A percentile compares a stretch with the other conserved stretches of the same genome.
These are phyloP conservation scores for Poecilobothrus nobilitatus DNA, from an alignment of 2,888 invertebrate genomes.

Conservation along the genomic window DNA sequence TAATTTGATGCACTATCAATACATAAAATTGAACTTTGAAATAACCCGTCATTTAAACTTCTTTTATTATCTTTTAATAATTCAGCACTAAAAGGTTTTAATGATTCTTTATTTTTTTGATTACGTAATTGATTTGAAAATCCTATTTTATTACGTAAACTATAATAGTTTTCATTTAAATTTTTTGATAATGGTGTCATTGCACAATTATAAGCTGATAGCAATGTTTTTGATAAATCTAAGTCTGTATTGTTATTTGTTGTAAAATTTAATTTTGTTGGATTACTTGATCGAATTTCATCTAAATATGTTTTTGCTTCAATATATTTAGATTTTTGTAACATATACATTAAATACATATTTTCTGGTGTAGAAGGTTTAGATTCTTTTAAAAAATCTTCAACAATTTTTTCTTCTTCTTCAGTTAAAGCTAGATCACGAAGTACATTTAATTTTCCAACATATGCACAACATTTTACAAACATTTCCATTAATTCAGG, in stretches of 20 bases:
- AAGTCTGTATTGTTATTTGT: conserved; percentile 21
- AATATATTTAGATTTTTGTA: conserved; percentile 39
- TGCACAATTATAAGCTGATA: conserved; percentile 38
- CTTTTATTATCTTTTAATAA: conserved; percentile 34
- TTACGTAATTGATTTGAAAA: conserved; percentile 18
- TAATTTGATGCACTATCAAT: conserved; percentile 35
- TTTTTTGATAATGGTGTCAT: conserved; percentile 39
- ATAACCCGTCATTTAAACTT: conserved; percentile 33
- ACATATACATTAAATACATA: conserved; percentile 37
- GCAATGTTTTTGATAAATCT: conserved; percentile 33
- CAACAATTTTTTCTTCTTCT: conserved; percentile 35
- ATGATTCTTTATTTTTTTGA: conserved; percentile 25
- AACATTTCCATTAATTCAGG: conserved; percentile 33
- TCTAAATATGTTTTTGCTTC: conserved; percentile 41
- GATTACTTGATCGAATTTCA: conserved; percentile 20
- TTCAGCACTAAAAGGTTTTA: conserved; percentile 37
- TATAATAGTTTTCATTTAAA: conserved; percentile 36
- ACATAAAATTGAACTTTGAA: conserved; percentile 36
- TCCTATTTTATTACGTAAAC: conserved; percentile 32
- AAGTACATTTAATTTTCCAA: conserved; percentile 33
- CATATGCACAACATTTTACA: conserved; percentile 33
- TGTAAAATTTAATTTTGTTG: neutral
- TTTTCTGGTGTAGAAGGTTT: conserved; percentile 32
- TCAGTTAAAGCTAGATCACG: conserved; percentile 35
- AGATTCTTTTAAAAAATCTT: conserved; percentile 32